phyloP scores from a whole-genome alignment of 2,797 vertebrate species.

The Sebastes paucispinis region DNA sequence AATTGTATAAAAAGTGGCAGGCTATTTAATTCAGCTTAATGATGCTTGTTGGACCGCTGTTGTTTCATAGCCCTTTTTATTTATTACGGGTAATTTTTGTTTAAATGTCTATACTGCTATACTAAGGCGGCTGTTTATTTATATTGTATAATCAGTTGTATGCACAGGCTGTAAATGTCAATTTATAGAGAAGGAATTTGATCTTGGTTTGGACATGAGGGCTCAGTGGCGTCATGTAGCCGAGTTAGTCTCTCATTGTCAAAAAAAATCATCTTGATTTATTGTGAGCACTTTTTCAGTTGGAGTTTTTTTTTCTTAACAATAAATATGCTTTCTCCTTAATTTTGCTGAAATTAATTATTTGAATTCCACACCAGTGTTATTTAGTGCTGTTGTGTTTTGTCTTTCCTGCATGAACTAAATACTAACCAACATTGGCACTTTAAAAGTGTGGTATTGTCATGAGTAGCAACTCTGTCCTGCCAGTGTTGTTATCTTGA shows the following conservation, averaged over 20 bases:
- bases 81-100: not conserved
- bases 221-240: not conserved
- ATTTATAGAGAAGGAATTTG: not conserved
- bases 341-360: not conserved
- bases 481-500: not conserved
- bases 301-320: not conserved
- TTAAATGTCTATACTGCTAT: not conserved
- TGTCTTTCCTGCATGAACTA: not conserved
- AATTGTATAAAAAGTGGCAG: not conserved
- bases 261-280: not conserved
- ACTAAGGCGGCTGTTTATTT: not conserved
- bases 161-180: not conserved
- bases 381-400: not conserved
- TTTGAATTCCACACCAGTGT: not conserved
- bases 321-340: not conserved
- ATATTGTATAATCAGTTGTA: not conserved
- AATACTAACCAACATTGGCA: not conserved
- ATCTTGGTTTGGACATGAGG: not conserved
- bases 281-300: not conserved
- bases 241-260: too few relatives aligned
- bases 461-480: not conserved
- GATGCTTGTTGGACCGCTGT: not conserved
- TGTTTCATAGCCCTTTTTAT: not conserved
- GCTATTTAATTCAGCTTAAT: not conserved
- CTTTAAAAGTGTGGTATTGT: not conserved